Conservation (phyloP, 2,113 vertebrate genomes). For the Sprattus sprattus region DNA sequence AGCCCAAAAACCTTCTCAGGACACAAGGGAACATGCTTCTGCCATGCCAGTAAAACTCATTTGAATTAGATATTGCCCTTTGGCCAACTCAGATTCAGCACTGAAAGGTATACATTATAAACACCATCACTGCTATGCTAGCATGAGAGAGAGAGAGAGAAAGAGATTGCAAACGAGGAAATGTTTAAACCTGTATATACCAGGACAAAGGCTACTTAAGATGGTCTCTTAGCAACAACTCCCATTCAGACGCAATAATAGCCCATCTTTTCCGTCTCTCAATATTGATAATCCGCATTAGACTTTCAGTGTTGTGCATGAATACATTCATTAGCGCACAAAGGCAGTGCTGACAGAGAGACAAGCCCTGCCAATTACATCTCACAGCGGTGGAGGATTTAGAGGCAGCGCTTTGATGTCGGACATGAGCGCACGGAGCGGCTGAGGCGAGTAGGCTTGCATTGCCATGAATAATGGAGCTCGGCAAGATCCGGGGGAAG, state of each 20-base stretch:
- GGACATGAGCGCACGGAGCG: slow-evolving; percentile 47
- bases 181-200: slow-evolving; percentile 47
- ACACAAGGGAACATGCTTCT: background rate
- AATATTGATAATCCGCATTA: slow-evolving; percentile 65
- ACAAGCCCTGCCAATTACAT: slow-evolving; percentile 57
- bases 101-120: no score
- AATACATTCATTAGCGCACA: slow-evolving; percentile 71
- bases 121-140: no score
- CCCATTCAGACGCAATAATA: slow-evolving; percentile 66
- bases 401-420: slow-evolving; percentile 51
- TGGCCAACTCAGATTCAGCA: no score
- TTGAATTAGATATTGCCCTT: no score
- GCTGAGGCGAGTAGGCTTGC: slow-evolving; percentile 51
- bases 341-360: slow-evolving; percentile 64
- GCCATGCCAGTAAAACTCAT: background rate
- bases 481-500: background rate
- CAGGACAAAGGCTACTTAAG: background rate
- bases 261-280: slow-evolving; percentile 57
- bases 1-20: background rate
- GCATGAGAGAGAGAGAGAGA: background rate
- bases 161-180: background rate
- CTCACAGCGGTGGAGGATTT: slow-evolving; percentile 30
- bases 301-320: slow-evolving; percentile 59
- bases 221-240: slow-evolving; percentile 71
- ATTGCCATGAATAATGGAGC: slow-evolving; percentile 43